phyloP scores from a whole-genome alignment of 2,113 vertebrate genomes.

The Chamaetylas fuelleborni region DNA sequence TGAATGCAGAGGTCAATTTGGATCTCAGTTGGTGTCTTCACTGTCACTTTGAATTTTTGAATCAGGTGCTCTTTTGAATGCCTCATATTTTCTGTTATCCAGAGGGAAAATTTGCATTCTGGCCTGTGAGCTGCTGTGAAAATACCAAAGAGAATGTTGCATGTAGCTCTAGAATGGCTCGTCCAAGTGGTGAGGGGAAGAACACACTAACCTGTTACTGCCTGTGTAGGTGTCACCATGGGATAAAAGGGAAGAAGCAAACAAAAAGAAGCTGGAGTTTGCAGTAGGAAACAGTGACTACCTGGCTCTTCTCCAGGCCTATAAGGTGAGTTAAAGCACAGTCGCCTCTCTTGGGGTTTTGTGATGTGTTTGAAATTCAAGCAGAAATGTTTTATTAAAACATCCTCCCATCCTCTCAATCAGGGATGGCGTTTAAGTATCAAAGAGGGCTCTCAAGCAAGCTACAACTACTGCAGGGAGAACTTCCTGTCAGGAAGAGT shows the following conservation, averaged over 20 bases:
- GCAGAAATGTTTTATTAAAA: neutral
- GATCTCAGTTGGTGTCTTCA: neutral
- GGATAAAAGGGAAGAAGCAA: conserved; percentile 95
- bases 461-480: conserved; percentile 87
- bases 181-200: neutral
- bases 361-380: neutral
- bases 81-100: neutral
- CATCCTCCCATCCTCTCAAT: neutral
- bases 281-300: conserved; percentile 92
- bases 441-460: conserved; percentile 77
- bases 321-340: conserved; percentile 78
- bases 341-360: neutral
- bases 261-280: conserved; percentile 89
- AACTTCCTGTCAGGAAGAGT: conserved; percentile 91
- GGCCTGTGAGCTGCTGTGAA: neutral
- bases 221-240: conserved; percentile 86
- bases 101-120: neutral
- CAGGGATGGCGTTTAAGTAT: conserved; percentile 88
- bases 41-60: neutral
- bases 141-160: neutral
- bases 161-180: neutral
- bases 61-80: neutral
- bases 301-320: conserved; percentile 90
- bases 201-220: neutral
- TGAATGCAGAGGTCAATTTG: neutral